Conservation (phyloP, 30 jellyfish, hydroid and myxozoan genomes). For the Aurelia coerulea region DNA sequence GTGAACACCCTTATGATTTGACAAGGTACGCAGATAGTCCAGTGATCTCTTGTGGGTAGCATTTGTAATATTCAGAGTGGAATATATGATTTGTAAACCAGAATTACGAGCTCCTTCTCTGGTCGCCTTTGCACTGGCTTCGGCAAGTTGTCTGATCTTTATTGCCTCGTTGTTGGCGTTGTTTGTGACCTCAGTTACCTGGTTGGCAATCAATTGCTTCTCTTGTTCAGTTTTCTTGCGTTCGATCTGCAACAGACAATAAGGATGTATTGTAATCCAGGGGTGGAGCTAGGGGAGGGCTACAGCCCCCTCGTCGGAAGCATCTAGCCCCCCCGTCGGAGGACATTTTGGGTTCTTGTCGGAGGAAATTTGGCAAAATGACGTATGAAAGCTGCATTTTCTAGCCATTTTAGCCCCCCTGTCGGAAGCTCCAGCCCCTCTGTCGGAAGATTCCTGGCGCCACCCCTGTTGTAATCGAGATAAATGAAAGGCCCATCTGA, state of each 20-base stretch:
- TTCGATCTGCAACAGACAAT: slow-evolving; percentile 15
- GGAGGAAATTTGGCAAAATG: too few relatives aligned
- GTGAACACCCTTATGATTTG: slow-evolving; percentile 32
- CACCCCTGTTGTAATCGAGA: not conserved
- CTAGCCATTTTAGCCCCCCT: too few relatives aligned
- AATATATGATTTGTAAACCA: slow-evolving; percentile 61
- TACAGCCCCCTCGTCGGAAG: too few relatives aligned
- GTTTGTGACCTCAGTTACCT: slow-evolving; percentile 48
- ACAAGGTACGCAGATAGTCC: slow-evolving; percentile 56
- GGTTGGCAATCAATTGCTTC: slow-evolving; percentile 21
- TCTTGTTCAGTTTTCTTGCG: slow-evolving; percentile 65
- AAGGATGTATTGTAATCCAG: not conserved
- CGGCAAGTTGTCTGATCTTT: slow-evolving; percentile 51
- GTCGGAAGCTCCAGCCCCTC: too few relatives aligned
- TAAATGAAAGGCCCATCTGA: not conserved
- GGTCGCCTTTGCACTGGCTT: slow-evolving; percentile 56
- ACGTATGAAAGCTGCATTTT: too few relatives aligned
- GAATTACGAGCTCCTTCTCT: slow-evolving; percentile 64
- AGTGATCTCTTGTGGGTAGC: slow-evolving; percentile 56
- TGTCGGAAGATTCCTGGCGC: too few relatives aligned
- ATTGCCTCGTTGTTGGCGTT: slow-evolving; percentile 41
- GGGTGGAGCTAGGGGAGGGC: too few relatives aligned
- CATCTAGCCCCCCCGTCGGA: too few relatives aligned
- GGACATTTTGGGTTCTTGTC: too few relatives aligned
- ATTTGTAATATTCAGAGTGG: slow-evolving; percentile 42